Base-by-base conservation (phyloP, 2,797 vertebrate genomes). In the Dryobates pubescens region DNA sequence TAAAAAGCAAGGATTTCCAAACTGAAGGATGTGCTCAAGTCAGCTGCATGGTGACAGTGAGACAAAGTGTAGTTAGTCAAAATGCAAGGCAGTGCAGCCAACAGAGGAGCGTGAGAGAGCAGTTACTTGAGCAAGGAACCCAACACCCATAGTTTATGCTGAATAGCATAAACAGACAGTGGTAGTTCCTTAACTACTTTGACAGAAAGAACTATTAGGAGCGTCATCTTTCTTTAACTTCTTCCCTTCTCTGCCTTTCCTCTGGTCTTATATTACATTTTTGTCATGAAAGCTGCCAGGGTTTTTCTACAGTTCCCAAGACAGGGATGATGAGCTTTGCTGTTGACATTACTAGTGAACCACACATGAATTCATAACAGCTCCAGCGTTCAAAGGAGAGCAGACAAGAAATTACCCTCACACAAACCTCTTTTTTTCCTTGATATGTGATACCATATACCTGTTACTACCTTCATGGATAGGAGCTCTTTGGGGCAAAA, bases 1-100 rank as follows among this genome's bases (percentile, higher is more conserved):
- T 88, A 74, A 93, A 94, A 94, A 79, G 61, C 70, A 92, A 84
- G 87, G 71, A 74, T 84, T 91, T 92, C 80, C 75, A 92, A 78
- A 88, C 32, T 51, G 63, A 92, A 89, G 34, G 71, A 71, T 82
- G 58, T 69, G 89, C 83, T 92, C 82, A 41, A 88, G 82, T 64
- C 54, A 71, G 82, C 45, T 61, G 49, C 30, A 24, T 59, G 65
- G 41, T 53, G 62, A 68, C 61, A 88, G 73, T 1, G 7, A 59
- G 49, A 83, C 86, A 73, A 87, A 61, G 19, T 64, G 41, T 29
- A 51, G 23, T 41, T 73, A 93, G 29, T 73, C 36, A 89, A 91
- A 91, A 91, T 53, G 12, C 14, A 49, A 73, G 45, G 68, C 56
- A 82, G 24, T 12, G 13, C 32, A 75, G 29, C 26, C 64, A 82